Conservation (phyloP, 2,113 vertebrate species). For the Gallinago undulata region DNA sequence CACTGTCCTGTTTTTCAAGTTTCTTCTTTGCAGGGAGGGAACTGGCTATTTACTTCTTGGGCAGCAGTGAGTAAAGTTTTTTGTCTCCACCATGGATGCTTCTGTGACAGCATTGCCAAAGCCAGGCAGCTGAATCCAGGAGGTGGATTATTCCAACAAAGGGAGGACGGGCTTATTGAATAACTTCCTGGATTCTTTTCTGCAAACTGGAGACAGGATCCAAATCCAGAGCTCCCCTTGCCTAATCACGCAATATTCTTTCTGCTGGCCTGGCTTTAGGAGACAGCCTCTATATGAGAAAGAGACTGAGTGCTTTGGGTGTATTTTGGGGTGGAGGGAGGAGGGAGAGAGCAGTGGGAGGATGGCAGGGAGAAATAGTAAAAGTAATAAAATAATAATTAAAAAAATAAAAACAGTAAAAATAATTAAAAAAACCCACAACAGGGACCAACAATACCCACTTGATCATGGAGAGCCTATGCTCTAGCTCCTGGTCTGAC, state of each 20-base stretch:
- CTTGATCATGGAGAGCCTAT: background rate
- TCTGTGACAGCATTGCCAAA: background rate
- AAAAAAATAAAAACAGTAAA: background rate
- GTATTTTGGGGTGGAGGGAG: background rate
- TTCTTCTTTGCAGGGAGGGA: background rate
- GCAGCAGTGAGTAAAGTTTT: background rate
- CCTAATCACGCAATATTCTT: background rate
- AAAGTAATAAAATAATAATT: background rate
- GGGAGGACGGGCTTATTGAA: background rate
- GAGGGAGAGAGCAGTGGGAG: background rate
- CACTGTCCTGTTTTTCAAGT: background rate
- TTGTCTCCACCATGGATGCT: rapidly evolving
- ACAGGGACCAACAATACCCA: background rate
- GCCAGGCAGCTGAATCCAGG: rapidly evolving
- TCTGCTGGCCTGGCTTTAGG: background rate
- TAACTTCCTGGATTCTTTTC: background rate
- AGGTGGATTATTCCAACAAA: background rate
- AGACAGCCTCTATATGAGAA: background rate
- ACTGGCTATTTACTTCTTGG: background rate
- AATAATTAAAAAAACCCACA: background rate
- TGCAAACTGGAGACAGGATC: background rate
- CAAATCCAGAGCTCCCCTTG: background rate
- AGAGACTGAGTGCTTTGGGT: background rate
- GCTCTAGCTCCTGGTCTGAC: background rate
- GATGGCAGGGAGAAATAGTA: background rate